Base-by-base conservation (phyloP, 2,888 invertebrate genomes). In the Amphipyra berbera region DNA sequence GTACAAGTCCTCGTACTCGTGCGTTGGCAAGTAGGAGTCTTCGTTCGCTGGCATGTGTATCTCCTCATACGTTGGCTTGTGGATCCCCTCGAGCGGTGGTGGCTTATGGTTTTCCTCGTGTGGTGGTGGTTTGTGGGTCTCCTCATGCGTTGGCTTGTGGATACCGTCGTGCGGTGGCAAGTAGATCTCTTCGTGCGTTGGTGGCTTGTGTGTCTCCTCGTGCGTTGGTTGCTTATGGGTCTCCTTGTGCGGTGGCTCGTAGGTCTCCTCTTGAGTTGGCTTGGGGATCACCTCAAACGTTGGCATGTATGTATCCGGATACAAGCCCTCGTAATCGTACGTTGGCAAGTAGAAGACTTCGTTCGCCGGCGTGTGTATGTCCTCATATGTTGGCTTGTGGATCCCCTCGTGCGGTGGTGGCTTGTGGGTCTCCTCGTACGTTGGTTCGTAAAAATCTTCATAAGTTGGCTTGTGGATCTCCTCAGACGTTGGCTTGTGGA, bases 391-490 rank as follows among this genome's bases (percentile, higher is more conserved):
- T 37, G 15, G n/a, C 5, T 12, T 6, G 15, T 15, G 10, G 4
- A 2, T 14, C 13, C 37, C 21, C 10, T 44, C 21, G 8, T 44
- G 2, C 3, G 7, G 14, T 0, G 35, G 2, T 48, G 37, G 61
- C n/a, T 1, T 10, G 8, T 37, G n/a, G n/a, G n/a, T n/a, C n/a
- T n/a, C n/a, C n/a, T n/a, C n/a, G n/a, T n/a, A n/a, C n/a, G n/a
- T n/a, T n/a, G n/a, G n/a, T n/a, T n/a, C n/a, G n/a, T n/a, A n/a
- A n/a, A n/a, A 27, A 0, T 45, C 27, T 0, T 44, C 8, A 6
- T 63, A 33, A 2, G 54, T 37, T 49, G 42, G 48, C 6, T 21
- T 33, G 21, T 30, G 13, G 27, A 37, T 47, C 6, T 40, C 9
- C 6, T 10, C 10, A 15, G 15, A 15, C 42, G n/a, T n/a, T 21